These are phyloP conservation scores for Florisuga fusca DNA, from an alignment of 2,797 vertebrate genomes.

Conservation along the genomic window DNA sequence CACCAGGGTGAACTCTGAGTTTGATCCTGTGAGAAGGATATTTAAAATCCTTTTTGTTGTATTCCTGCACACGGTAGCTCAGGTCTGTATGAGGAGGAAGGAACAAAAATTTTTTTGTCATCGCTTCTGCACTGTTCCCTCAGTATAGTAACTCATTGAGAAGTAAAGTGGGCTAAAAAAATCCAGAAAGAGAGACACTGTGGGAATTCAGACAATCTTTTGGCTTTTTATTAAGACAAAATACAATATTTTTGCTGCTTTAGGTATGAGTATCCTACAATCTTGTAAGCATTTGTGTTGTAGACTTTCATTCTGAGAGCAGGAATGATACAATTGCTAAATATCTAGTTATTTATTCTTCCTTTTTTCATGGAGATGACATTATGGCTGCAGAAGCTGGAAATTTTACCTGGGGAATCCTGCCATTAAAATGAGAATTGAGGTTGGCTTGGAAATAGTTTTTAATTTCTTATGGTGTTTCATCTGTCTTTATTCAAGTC, in stretches of 20 bases:
- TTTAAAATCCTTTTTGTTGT: neutral
- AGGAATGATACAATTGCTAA: neutral
- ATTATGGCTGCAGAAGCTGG: neutral
- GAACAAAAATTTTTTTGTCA: neutral
- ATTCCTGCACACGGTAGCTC: neutral
- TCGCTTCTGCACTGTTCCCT: neutral
- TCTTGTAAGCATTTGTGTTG: neutral
- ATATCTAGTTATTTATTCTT: neutral
- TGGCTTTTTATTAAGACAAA: neutral
- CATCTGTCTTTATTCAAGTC: neutral
- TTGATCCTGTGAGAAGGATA: accelerated
- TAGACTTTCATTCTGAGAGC: neutral
- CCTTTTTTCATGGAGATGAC: neutral
- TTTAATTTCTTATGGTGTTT: neutral
- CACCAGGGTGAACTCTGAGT: neutral
- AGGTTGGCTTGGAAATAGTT: neutral
- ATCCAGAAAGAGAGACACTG: neutral
- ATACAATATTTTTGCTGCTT: neutral
- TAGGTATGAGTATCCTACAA: neutral
- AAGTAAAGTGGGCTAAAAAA: neutral
- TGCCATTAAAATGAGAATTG: neutral
- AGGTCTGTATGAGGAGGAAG: neutral
- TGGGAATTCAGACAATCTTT: neutral
- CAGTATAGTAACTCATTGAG: neutral
- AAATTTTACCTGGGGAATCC: neutral